Conservation (phyloP, 1,140 invertebrate species). For the Oreohelix idahoensis region DNA sequence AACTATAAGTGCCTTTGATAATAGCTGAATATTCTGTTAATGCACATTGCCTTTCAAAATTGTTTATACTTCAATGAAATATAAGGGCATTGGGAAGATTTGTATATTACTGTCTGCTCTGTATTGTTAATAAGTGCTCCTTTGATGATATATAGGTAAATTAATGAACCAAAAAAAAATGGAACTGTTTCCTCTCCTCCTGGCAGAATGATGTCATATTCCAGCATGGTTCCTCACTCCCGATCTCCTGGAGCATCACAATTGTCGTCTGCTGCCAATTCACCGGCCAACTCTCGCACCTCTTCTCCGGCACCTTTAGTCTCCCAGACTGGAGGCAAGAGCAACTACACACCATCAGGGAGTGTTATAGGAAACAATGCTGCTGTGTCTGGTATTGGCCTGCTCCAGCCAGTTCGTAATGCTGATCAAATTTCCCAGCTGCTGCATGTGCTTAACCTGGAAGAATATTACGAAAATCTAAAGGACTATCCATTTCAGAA, state of each 20-base stretch:
- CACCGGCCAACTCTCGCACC: conserved; percentile 44
- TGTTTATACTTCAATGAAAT: too few relatives aligned
- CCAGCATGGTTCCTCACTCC: conserved; percentile 1
- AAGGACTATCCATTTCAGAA: conserved; percentile 52
- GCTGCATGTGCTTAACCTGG: conserved; percentile 49
- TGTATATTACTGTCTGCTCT: too few relatives aligned
- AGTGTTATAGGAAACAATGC: not conserved
- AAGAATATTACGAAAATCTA: conserved; percentile 51
- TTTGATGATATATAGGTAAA: too few relatives aligned
- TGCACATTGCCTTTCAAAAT: too few relatives aligned
- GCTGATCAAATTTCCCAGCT: conserved; percentile 24
- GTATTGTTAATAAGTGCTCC: not conserved
- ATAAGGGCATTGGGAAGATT: too few relatives aligned
- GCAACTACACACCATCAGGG: not conserved
- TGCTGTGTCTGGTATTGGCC: not conserved
- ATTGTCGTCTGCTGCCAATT: conserved; percentile 41
- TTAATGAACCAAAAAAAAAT: too few relatives aligned
- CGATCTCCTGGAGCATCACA: conserved; percentile 41
- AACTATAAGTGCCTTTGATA: too few relatives aligned
- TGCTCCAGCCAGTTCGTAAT: not conserved
- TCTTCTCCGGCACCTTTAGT: conserved; percentile 39
- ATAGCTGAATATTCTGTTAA: too few relatives aligned
- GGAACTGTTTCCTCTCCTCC: too few relatives aligned
- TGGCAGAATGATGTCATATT: conserved; percentile 1
- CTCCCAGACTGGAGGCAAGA: not conserved